These are phyloP conservation scores for Sesamia inferens DNA, from an alignment of 2,888 invertebrate genomes.

Conservation along the genomic window DNA sequence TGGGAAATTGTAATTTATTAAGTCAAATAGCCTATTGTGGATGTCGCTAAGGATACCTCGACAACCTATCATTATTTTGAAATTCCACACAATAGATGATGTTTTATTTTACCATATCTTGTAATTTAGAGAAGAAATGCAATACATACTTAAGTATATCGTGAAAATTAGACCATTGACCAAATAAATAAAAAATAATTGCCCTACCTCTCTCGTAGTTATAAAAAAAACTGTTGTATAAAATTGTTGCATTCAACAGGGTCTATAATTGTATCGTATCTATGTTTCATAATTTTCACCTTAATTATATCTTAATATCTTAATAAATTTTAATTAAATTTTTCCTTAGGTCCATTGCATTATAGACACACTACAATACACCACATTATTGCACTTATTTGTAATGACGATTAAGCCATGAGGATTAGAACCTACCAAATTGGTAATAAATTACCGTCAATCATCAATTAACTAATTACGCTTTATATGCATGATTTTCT, in stretches of 20 bases:
- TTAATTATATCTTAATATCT: no score
- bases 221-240: no score
- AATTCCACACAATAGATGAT: conserved; percentile 13
- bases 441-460: conserved; percentile 2
- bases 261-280: no score
- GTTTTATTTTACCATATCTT: conserved; percentile 3
- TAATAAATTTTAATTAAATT: no score
- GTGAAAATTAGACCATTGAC: not conserved
- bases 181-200: not conserved
- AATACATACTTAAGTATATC: not conserved
- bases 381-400: no score
- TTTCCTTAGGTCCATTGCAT: no score
- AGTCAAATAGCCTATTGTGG: conserved; percentile 25
- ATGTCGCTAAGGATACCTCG: not conserved
- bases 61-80: conserved; percentile 6
- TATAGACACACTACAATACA: no score
- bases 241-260: no score
- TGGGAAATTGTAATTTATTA: conserved; percentile 33
- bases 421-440: not conserved
- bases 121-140: not conserved
- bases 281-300: no score
- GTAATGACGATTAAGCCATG: not conserved
- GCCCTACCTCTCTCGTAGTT: no score
- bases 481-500: conserved; percentile 12
- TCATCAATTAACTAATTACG: not conserved